Conservation (phyloP, 2,888 invertebrate genomes). For the Cataglyphis livida region DNA sequence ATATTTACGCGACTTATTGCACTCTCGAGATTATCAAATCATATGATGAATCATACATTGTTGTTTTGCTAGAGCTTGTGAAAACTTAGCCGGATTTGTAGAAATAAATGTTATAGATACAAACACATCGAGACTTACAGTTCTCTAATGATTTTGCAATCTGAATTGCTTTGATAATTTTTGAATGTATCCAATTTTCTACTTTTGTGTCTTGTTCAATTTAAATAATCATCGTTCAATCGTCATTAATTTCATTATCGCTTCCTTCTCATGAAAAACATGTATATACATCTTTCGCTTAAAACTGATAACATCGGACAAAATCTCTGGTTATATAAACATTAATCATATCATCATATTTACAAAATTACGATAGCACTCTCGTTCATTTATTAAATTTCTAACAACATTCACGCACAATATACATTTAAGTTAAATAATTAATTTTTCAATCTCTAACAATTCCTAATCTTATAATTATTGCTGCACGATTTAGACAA, state of each 20-base stretch:
- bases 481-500: background rate
- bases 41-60: background rate
- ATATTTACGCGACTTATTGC: conserved; percentile 37
- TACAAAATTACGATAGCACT: background rate
- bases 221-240: conserved; percentile 12
- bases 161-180: background rate
- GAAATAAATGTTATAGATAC: conserved; percentile 46
- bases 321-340: background rate
- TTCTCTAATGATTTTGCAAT: background rate
- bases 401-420: background rate
- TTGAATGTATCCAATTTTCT: background rate
- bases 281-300: conserved; percentile 6
- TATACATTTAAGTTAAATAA: background rate
- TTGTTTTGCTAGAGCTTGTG: conserved; percentile 30
- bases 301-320: background rate
- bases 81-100: conserved; percentile 16
- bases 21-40: conserved; percentile 21
- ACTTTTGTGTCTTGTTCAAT: conserved; percentile 16
- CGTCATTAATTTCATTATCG: background rate
- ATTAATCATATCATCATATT: background rate
- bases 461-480: background rate
- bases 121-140: conserved; percentile 2
- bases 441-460: conserved; percentile 5
- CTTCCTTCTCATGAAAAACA: background rate
- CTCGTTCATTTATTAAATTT: conserved; percentile 2